Evolutionary conservation across 92 coral and sea anemone species (phyloP).

Genomic region (Zoanthus sociatus): DNA sequence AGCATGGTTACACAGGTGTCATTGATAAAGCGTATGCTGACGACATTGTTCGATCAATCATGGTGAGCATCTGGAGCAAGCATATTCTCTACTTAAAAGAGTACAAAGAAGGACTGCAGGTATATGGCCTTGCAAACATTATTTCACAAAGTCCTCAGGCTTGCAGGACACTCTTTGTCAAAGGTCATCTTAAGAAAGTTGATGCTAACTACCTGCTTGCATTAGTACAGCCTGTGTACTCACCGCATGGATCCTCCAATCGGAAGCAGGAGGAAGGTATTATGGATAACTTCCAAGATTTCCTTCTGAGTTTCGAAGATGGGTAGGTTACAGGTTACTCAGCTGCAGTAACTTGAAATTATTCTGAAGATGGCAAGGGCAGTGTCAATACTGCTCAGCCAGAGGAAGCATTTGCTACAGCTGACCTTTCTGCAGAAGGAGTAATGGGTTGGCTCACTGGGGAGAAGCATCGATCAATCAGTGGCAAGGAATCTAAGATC

Average conservation of each 20-base stretch:
- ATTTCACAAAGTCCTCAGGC: constrained; percentile 23
- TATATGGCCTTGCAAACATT: constrained; percentile 34
- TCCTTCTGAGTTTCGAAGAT: constrained; percentile 54
- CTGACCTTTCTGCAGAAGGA: constrained; percentile 23
- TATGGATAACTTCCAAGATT: constrained; percentile 66
- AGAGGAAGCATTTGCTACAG: constrained; percentile 36
- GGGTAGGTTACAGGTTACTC: constrained; percentile 49
- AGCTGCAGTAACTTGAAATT: constrained; percentile 54
- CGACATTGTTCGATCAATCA: constrained; percentile 54
- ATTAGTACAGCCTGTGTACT: constrained; percentile 49
- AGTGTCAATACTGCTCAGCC: constrained; percentile 3
- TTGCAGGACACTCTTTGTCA: constrained; percentile 44
- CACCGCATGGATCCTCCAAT: constrained; percentile 50
- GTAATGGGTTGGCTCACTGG: constrained; percentile 39
- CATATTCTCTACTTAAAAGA: constrained; percentile 41
- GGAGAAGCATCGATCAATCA: constrained; percentile 23
- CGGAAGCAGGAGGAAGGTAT: constrained; percentile 52
- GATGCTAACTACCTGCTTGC: constrained; percentile 57
- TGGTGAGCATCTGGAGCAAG: constrained; percentile 51
- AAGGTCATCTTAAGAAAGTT: constrained; percentile 17
- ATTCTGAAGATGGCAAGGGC: constrained; percentile 26
- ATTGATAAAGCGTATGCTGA: constrained; percentile 44
- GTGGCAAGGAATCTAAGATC: constrained; percentile 23
- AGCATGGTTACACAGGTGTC: constrained; percentile 63
- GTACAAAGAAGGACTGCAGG: constrained; percentile 46